Evolutionary conservation across 2,797 vertebrate species (phyloP).

Genomic region (Etheostoma perlongum): DNA sequence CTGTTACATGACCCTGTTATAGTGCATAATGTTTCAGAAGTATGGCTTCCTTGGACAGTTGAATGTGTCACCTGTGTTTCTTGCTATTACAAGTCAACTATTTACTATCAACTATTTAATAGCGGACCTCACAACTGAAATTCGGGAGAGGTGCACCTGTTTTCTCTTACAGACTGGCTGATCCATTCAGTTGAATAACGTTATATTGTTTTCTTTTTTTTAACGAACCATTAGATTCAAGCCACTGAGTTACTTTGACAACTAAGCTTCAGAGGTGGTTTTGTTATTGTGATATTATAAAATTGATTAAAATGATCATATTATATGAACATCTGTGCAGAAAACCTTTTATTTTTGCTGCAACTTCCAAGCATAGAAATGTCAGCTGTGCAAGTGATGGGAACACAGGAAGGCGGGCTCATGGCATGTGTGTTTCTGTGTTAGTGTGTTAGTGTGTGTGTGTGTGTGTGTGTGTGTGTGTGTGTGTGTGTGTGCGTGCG

Average conservation of each 20-base stretch:
- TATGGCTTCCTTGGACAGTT: neutral
- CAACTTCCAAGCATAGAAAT: conserved; percentile 32
- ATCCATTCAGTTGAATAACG: neutral
- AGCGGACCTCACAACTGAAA: neutral
- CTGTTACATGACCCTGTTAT: neutral
- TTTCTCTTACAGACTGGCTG: neutral
- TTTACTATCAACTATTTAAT: neutral
- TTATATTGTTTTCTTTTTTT: neutral
- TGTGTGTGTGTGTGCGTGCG: conserved; percentile 27
- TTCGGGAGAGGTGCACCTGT: neutral
- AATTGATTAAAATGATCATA: neutral
- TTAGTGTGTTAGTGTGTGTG: conserved; percentile 37
- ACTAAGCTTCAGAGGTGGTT: neutral
- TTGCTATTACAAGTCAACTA: neutral
- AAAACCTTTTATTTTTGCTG: conserved; percentile 23
- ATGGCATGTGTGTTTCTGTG: conserved; percentile 49
- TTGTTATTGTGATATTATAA: neutral
- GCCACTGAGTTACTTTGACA: neutral
- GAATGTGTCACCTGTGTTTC: neutral
- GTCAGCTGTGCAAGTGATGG: conserved; percentile 70
- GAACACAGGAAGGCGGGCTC: conserved; percentile 63
- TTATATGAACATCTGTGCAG: conserved; percentile 15
- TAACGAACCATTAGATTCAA: neutral
- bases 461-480: conserved; percentile 52
- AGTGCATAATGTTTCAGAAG: neutral